phyloP scores from a whole-genome alignment of 2,113 vertebrate genomes.

The Grammomys surdaster region DNA sequence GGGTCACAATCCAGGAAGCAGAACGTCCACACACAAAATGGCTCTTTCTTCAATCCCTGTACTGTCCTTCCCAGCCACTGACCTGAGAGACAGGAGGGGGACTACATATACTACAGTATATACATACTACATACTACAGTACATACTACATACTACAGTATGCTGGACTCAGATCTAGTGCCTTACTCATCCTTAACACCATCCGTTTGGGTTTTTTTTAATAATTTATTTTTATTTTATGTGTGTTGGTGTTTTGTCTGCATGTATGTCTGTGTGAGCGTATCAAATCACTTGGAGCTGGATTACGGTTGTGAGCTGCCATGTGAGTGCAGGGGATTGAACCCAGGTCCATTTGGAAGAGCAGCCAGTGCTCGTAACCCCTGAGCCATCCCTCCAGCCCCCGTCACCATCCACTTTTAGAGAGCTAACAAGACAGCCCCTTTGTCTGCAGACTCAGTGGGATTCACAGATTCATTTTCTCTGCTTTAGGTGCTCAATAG shows the following conservation, averaged over 20 bases:
- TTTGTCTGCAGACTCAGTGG: not conserved
- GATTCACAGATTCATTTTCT: not conserved
- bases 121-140: no score
- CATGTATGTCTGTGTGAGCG: not conserved
- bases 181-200: not conserved
- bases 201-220: not conserved
- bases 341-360: not conserved
- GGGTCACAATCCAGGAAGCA: slow-evolving; percentile 8
- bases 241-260: not conserved
- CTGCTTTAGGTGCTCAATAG: not conserved
- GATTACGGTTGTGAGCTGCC: not conserved
- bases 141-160: not conserved
- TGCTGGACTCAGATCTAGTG: not conserved
- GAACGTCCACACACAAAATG: not conserved
- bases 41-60: not conserved
- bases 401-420: not conserved
- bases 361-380: not conserved
- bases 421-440: no score
- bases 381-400: not conserved
- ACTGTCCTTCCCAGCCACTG: fast-evolving
- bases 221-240: not conserved
- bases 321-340: not conserved
- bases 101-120: not conserved
- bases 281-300: not conserved
- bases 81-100: not conserved